Base-by-base conservation (phyloP, 1,140 invertebrate genomes). In the Magallana gigas region DNA sequence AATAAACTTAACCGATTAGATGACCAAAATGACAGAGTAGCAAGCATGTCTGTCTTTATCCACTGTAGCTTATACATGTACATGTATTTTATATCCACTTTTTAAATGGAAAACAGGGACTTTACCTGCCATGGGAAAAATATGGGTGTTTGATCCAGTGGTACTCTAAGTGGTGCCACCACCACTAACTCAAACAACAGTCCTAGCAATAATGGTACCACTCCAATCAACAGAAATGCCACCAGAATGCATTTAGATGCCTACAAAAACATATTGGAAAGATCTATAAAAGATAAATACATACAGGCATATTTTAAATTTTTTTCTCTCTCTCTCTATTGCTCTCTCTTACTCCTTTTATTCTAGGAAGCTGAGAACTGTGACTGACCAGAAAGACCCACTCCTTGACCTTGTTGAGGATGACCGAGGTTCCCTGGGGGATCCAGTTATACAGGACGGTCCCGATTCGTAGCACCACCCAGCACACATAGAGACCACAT, bases 161-260 rank as follows among this genome's bases (percentile, higher is more conserved):
- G 98, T 11, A 99, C 98, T n/a, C 98, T 95, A 7, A 99, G 95
- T 0, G 98, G 98, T 7, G 98, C 97, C 14, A 99, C 97, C 18
- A 99, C 96, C 0, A 99, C 97, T 88, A 99, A 95, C 92, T 99
- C 98, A 80, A 99, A 96, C 18, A 99, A 95, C 82, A 99, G 94
- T 0, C 99, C 99, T 93, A 99, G 97, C 56, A 99, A 95, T 2
- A 99, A 95, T 0, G 99, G 99, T 88, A 99, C 97, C 0, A 99
- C 95, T 12, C 98, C 98, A 5, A 99, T 96, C 64, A 99, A 95
- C 7, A 62, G 83, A 4, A 62, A 16, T 18, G 83, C 83, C 48
- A 83, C 81, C n/a, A 83, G 81, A 58, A 83, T 83, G 18, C 81
- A 83, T 83, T 83, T 83, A 8, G 57, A 57, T 9, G 81, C 81